Evolutionary conservation across 2,113 vertebrate species (phyloP).

Genomic region (Melanostigma gelatinosum): DNA sequence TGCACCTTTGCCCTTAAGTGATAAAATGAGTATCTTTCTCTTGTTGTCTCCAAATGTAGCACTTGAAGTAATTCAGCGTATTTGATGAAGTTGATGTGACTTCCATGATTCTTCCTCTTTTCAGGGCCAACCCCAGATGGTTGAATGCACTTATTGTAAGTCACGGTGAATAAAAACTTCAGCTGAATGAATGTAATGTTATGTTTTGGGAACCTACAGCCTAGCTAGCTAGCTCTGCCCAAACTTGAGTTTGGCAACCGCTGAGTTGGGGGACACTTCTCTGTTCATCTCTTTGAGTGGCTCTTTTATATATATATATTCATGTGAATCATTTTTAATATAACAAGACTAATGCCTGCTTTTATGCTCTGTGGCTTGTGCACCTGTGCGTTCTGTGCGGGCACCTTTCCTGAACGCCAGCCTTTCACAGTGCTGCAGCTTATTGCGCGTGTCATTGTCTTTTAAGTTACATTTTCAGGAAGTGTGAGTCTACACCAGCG

Average conservation of each 20-base stretch:
- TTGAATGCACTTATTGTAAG: neutral
- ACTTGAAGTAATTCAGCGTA: neutral
- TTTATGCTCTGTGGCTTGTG: neutral
- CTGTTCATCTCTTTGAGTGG: neutral
- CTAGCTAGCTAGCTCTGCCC: neutral
- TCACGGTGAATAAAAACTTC: neutral
- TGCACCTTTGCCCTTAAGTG: neutral
- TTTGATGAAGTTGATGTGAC: neutral
- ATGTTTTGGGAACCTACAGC: neutral
- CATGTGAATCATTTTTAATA: neutral
- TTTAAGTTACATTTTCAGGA: neutral
- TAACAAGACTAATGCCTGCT: neutral
- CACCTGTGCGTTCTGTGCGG: neutral
- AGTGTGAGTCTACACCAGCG: neutral
- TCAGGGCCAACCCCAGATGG: too few relatives aligned
- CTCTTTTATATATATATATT: neutral
- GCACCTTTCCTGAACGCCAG: too few relatives aligned
- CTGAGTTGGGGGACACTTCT: neutral
- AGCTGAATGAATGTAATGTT: neutral
- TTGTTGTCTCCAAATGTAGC: neutral
- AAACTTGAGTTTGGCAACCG: neutral
- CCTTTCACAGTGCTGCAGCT: neutral
- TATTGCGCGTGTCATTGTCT: neutral
- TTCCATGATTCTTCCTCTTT: neutral
- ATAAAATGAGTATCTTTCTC: neutral